phyloP scores from a whole-genome alignment of 2,888 invertebrate genomes.

The Lasioglossum calceatum region DNA sequence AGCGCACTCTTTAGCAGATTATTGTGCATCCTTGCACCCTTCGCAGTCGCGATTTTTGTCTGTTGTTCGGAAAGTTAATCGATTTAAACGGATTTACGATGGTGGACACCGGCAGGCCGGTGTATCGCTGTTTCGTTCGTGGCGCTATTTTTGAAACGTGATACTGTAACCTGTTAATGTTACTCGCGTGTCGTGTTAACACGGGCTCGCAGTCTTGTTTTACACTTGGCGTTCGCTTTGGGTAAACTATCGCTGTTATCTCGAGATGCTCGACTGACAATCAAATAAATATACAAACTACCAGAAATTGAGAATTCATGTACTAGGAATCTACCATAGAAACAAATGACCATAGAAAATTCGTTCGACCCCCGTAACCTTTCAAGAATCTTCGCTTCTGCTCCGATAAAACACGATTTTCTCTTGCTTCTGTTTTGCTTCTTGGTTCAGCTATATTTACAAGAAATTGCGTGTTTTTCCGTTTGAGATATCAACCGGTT shows the following conservation, averaged over 20 bases:
- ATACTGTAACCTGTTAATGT: constrained; percentile 6
- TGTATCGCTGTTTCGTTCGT: background rate
- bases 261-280: background rate
- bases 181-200: constrained; percentile 6
- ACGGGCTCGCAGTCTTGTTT: background rate
- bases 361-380: background rate
- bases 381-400: background rate
- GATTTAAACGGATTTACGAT: background rate
- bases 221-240: background rate
- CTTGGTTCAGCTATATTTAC: background rate
- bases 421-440: background rate
- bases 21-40: background rate
- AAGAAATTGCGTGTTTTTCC: background rate
- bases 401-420: background rate
- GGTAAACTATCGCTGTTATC: background rate
- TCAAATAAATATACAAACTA: background rate
- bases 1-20: constrained; percentile 30
- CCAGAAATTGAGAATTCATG: background rate
- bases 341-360: background rate
- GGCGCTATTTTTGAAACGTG: background rate
- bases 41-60: background rate
- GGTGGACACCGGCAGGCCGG: background rate
- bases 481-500: background rate
- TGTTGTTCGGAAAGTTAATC: background rate
- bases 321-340: background rate